Evolutionary conservation across 2,113 vertebrate species (phyloP).

Genomic region (Tychaedon coryphoeus): DNA sequence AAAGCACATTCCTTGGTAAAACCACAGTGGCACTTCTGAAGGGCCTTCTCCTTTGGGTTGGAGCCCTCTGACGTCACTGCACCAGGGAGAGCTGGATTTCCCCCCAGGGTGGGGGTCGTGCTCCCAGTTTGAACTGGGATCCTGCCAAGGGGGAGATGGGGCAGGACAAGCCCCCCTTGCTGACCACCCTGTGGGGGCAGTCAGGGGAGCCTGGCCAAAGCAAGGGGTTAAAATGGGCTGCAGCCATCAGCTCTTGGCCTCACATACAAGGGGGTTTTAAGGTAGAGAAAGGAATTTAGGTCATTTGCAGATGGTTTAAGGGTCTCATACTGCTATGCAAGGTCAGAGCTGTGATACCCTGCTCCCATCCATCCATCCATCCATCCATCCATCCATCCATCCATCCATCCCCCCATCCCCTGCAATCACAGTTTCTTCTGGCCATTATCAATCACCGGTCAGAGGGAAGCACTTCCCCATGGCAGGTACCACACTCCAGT

Average conservation of each 20-base stretch:
- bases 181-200: fast-evolving
- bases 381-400: not conserved
- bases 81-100: not conserved
- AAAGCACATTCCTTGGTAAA: not conserved
- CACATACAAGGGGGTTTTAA: not conserved
- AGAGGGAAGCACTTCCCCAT: not conserved
- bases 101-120: fast-evolving
- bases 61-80: not conserved
- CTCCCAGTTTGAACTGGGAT: not conserved
- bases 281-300: not conserved
- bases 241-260: not conserved
- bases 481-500: fast-evolving
- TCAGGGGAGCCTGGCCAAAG: not conserved
- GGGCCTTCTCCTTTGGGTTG: not conserved
- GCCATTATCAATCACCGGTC: fast-evolving
- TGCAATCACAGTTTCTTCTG: not conserved
- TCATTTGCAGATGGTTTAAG: not conserved
- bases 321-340: not conserved
- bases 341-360: not conserved
- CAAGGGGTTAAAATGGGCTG: not conserved
- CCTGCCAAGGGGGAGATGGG: not conserved
- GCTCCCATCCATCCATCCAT: not conserved
- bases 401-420: not conserved
- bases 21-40: not conserved
- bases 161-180: not conserved